Evolutionary conservation across 2,113 vertebrate genomes (phyloP), one percentile per base, ranked within the genome.

Genomic region (Pycnonotus jocosus): DNA sequence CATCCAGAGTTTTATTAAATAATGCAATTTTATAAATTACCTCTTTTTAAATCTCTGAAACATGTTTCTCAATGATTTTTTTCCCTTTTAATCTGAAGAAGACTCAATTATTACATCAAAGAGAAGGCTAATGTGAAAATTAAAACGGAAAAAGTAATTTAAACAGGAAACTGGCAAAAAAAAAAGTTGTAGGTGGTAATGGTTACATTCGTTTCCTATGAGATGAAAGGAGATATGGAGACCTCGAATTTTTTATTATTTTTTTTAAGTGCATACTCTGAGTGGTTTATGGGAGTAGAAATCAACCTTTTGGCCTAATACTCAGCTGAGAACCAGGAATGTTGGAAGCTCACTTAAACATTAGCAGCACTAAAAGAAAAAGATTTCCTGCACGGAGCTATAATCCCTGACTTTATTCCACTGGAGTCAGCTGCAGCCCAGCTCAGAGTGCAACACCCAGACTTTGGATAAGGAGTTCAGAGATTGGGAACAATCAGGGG

Each of bases 51-150:
- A 61, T 40, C 48, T 78, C 40, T 58, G 30, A 80, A 78, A 92
- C 6, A 17, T 12, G 50, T n/a, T 47, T 22, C 47, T 78, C 42
- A 10, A 33, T 70, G 15, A 40, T 69, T 69, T 66, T 35, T 12
- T 16, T 11, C 4, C 38, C 60, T 70, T 76, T 73, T 47, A 54
- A 60, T 89, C 47, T 40, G 37, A 88, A 73, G 13, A 51, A 61
- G 85, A 77, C 20, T 86, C 51, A 78, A 81, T 84, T 88, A 90
- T 27, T 85, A 81, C 35, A 85, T 93, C 87, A 97, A 83, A 90
- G 50, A 90, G 27, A 83, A 42, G 35, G 37, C 28, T 53, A 91
- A 91, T 31, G 37, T 57, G 33, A 95, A 91, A 95, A 94, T 72
- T 65, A 89, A 78, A 69, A 87, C 1, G 42, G 37, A 76, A 95